A percentile compares a stretch with the other conserved stretches of the same genome.
phyloP scores from a whole-genome alignment of 2,888 invertebrate genomes.

The Cephus sareptanus region DNA sequence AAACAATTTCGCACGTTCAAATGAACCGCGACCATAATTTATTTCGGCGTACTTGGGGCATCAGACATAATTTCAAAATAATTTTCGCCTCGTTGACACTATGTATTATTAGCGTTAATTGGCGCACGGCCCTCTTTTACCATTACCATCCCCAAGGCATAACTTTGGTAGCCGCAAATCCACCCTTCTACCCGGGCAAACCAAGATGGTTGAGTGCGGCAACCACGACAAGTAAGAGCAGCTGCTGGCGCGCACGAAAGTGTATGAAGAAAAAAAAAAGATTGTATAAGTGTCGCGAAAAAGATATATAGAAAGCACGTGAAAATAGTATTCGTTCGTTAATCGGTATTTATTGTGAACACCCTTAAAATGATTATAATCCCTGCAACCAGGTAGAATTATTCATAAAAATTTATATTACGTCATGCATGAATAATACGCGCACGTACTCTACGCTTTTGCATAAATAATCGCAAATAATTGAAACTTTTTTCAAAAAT shows the following conservation, averaged over 20 bases:
- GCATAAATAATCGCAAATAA: background rate
- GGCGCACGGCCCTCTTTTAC: constrained; percentile 26
- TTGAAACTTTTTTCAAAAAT: background rate
- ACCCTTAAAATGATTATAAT: background rate
- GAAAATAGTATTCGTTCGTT: background rate
- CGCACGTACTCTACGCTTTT: background rate
- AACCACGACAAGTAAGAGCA: background rate
- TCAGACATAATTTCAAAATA: constrained; percentile 20
- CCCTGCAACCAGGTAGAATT: background rate
- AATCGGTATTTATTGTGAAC: background rate
- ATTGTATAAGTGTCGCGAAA: background rate
- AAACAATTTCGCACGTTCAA: background rate
- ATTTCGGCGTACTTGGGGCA: background rate
- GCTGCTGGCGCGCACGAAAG: background rate
- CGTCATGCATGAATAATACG: background rate
- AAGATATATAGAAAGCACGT: background rate
- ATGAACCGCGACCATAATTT: constrained; percentile 6
- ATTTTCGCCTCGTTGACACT: constrained; percentile 26
- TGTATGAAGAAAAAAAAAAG: background rate
- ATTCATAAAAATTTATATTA: background rate
- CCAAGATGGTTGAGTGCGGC: background rate
- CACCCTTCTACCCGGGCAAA: background rate
- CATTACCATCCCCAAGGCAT: constrained; percentile 18
- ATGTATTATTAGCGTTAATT: constrained; percentile 36
- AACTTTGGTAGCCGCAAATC: background rate